Evolutionary conservation across 2,113 vertebrate genomes (phyloP).

Genomic region (Toxostoma redivivum): DNA sequence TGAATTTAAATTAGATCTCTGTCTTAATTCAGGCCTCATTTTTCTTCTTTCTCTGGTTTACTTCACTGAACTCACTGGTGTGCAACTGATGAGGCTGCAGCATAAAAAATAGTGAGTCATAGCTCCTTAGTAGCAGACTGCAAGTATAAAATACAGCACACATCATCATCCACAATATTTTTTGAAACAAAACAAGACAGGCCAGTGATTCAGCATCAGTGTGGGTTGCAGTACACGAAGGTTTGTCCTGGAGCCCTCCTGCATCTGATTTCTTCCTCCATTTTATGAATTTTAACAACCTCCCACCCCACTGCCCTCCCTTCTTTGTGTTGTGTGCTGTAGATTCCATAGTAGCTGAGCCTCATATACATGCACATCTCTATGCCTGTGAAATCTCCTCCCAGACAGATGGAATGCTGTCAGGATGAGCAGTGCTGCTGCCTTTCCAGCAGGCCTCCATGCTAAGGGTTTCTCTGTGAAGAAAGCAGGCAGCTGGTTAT

Average conservation of each 20-base stretch:
- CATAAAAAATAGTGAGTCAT: slow-evolving; percentile 17
- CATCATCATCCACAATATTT: neutral
- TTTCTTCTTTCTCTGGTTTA: neutral
- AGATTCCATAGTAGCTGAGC: neutral
- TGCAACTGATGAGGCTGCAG: neutral
- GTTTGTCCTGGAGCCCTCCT: neutral
- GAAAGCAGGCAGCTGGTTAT: neutral
- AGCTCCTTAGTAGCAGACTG: neutral
- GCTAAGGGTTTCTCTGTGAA: neutral
- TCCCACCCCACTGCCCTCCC: neutral
- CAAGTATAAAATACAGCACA: neutral
- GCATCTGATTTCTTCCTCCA: neutral
- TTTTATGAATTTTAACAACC: neutral
- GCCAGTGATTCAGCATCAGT: slow-evolving; percentile 36
- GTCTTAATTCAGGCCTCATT: neutral
- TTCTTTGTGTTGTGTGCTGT: neutral
- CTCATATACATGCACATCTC: accelerated
- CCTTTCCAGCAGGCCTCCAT: neutral
- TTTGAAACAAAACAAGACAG: neutral
- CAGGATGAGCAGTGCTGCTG: neutral
- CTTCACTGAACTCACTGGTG: neutral
- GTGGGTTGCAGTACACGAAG: neutral
- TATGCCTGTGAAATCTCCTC: neutral
- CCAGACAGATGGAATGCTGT: neutral
- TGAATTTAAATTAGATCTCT: neutral